These are phyloP conservation scores for Acanthosepion lycidas DNA, from an alignment of 2,888 invertebrate genomes.

Conservation along the genomic window DNA sequence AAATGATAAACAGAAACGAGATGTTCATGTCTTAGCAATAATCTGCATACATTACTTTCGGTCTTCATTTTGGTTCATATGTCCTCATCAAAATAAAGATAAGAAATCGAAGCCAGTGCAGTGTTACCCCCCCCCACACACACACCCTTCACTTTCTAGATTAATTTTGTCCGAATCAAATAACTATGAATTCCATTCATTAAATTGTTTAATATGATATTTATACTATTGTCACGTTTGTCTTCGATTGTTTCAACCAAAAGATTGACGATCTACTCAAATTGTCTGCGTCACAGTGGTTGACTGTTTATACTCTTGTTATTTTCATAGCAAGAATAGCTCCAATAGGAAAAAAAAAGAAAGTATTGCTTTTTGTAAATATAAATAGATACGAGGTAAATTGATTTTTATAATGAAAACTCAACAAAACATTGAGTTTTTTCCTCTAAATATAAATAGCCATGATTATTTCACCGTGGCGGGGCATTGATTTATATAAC, in stretches of 20 bases:
- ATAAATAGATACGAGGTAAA: background rate
- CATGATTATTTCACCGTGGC: background rate
- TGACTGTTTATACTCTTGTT: background rate
- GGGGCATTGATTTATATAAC: background rate
- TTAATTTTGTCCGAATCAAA: background rate
- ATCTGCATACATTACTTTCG: too few relatives aligned
- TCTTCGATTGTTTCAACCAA: background rate
- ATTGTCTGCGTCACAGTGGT: background rate
- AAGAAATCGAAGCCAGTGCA: background rate
- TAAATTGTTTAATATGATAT: too few relatives aligned
- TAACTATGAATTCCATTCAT: background rate
- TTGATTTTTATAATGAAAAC: slow-evolving; percentile 20
- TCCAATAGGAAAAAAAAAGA: background rate
- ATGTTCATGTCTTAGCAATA: too few relatives aligned
- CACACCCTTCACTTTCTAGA: background rate
- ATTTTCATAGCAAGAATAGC: background rate
- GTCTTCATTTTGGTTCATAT: background rate
- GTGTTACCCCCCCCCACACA: too few relatives aligned
- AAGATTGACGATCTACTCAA: background rate
- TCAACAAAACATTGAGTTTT: background rate
- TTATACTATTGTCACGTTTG: background rate
- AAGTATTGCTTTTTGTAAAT: too few relatives aligned
- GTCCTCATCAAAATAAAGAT: background rate
- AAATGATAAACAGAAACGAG: too few relatives aligned
- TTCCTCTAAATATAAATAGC: background rate